Conservation (phyloP, 2,797 vertebrate genomes). For the Oryzias sinensis region DNA sequence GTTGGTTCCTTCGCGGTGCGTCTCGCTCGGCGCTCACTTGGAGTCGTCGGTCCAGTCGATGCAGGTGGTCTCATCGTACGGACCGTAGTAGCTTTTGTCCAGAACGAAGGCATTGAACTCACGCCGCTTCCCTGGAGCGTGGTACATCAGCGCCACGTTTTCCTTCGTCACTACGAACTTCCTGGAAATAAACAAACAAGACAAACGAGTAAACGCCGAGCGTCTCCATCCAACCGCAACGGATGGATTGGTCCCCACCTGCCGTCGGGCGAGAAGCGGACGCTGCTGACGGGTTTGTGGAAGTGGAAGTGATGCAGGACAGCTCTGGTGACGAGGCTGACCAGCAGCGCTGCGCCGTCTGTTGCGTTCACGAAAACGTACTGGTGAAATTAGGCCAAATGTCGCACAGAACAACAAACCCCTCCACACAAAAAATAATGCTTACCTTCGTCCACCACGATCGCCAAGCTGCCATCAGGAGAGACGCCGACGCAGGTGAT, state of each 20-base stretch:
- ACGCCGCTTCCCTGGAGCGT: conserved; percentile 88
- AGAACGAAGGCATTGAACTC: conserved; percentile 94
- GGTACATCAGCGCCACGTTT: conserved; percentile 90
- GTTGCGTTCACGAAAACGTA: conserved; percentile 26
- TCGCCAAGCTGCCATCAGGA: conserved; percentile 85
- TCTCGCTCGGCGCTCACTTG: conserved; percentile 71
- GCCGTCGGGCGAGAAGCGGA: conserved; percentile 93
- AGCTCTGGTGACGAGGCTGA: conserved; percentile 86
- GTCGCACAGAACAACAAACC: too few relatives aligned
- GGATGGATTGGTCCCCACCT: conserved; percentile 71
- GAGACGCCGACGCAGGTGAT: conserved; percentile 90
- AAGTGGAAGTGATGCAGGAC: conserved; percentile 91
- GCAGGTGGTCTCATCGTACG: conserved; percentile 95
- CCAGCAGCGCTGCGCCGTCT: conserved; percentile 88
- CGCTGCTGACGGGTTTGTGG: conserved; percentile 87
- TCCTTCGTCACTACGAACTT: conserved; percentile 93
- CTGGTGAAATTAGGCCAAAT: too few relatives aligned
- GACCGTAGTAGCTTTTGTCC: conserved; percentile 94
- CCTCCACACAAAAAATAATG: too few relatives aligned
- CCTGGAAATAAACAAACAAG: conserved; percentile 60
- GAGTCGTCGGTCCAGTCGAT: conserved; percentile 97
- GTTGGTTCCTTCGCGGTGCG: accelerated
- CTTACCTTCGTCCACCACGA: conserved; percentile 94
- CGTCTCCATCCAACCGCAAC: neutral
- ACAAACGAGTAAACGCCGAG: too few relatives aligned